Percentiles rank a stretch among this genome's conserved stretches.
Evolutionary conservation across 2,888 invertebrate species (phyloP).

Genomic region (Pseudococcus viburni): DNA sequence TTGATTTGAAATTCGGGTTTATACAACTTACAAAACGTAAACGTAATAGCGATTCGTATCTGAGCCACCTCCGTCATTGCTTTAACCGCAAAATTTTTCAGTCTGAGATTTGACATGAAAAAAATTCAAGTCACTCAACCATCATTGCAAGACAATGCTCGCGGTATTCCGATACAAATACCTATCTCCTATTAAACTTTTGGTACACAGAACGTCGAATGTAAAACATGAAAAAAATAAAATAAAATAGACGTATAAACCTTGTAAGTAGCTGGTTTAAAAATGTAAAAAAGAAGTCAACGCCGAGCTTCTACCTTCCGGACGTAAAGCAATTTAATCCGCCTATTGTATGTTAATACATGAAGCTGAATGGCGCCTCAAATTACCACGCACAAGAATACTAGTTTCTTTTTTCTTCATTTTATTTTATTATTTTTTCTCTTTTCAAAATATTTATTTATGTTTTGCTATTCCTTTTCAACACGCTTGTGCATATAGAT

Average conservation of each 20-base stretch:
- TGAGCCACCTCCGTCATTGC: too few species aligned
- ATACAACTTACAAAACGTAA: too few species aligned
- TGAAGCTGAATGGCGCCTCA: constrained; percentile 66
- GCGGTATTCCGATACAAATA: constrained; percentile 16
- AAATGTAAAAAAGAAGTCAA: constrained; percentile 57
- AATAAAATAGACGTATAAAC: constrained; percentile 61
- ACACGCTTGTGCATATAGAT: constrained; percentile 12
- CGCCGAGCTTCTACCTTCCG: constrained; percentile 61
- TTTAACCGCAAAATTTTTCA: too few species aligned
- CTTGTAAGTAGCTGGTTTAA: constrained; percentile 64
- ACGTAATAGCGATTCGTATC: too few species aligned
- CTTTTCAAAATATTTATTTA: constrained; percentile 59
- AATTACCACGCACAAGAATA: constrained; percentile 65
- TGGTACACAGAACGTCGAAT: constrained; percentile 27
- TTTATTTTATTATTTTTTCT: constrained; percentile 14
- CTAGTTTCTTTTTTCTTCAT: constrained; percentile 41
- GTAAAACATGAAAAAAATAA: constrained; percentile 42
- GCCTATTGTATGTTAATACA: constrained; percentile 66
- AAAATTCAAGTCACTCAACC: background rate
- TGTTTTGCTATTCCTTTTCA: constrained; percentile 54
- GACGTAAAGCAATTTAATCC: constrained; percentile 65
- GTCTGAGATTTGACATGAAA: background rate
- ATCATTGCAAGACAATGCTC: background rate
- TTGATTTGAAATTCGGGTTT: too few species aligned
- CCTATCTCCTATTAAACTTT: constrained; percentile 7